A percentile compares a stretch with the other conserved stretches of the same genome.
phyloP scores from a whole-genome alignment of 2,113 vertebrate genomes.

The Myanophis thanlyinensis region DNA sequence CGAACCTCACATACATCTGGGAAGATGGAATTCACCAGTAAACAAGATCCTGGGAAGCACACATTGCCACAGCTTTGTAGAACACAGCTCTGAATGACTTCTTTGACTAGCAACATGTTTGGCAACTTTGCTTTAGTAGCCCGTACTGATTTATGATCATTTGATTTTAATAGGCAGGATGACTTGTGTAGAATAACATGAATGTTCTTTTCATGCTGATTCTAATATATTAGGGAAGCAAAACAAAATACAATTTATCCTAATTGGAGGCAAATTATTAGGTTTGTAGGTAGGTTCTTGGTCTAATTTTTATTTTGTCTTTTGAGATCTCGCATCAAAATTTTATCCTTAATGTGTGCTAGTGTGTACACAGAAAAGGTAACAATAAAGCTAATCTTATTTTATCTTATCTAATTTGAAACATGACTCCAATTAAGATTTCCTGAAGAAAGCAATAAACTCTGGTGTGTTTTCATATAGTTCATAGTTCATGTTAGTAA shows the following conservation, averaged over 20 bases:
- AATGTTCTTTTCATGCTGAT: conserved; percentile 25
- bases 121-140: conserved; percentile 43
- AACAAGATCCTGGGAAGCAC: conserved; percentile 61
- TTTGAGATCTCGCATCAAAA: neutral
- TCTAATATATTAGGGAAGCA: conserved; percentile 8
- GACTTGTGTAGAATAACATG: conserved; percentile 45
- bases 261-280: conserved; percentile 17
- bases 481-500: neutral
- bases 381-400: neutral
- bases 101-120: conserved; percentile 59
- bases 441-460: conserved; percentile 35
- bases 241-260: conserved; percentile 18
- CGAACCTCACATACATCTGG: conserved; percentile 61
- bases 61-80: conserved; percentile 46
- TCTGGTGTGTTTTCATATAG: neutral
- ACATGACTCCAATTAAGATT: conserved; percentile 15
- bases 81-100: conserved; percentile 53
- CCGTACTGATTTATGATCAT: conserved; percentile 37
- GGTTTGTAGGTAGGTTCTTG: conserved; percentile 11
- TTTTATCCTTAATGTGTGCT: neutral
- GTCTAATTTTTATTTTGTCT: conserved; percentile 20
- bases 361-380: neutral
- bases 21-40: conserved; percentile 57
- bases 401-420: neutral
- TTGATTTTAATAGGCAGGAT: conserved; percentile 40